A percentile compares a stretch with the other conserved stretches of the same genome.
These are phyloP conservation scores for Delichon dasypus DNA, from an alignment of 2,797 vertebrate species.

Conservation along the genomic window DNA sequence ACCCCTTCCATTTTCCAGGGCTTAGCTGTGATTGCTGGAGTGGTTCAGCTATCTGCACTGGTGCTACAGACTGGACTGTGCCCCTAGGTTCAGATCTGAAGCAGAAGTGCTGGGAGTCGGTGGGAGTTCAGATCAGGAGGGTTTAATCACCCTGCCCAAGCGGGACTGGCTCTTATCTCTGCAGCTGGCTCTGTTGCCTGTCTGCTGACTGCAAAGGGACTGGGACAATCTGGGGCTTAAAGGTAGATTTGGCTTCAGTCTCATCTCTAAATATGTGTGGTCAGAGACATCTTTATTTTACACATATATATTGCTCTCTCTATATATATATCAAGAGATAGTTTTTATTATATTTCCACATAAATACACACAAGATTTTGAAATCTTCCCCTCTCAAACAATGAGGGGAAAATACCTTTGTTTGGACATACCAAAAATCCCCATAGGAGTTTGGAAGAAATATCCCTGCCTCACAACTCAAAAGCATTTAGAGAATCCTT, in stretches of 20 bases:
- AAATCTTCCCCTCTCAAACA: not conserved
- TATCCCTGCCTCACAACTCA: fast-evolving
- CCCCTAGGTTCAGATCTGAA: not conserved
- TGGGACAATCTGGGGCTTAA: not conserved
- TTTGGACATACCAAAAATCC: not conserved
- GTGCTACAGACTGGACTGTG: not conserved
- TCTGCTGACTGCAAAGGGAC: not conserved
- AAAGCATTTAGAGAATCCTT: not conserved
- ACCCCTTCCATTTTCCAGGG: conserved; percentile 12
- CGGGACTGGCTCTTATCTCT: conserved; percentile 8
- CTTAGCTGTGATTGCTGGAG: conserved; percentile 20
- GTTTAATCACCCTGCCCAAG: not conserved
- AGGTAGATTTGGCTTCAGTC: not conserved
- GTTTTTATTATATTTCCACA: not conserved
- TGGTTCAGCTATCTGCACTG: conserved; percentile 21
- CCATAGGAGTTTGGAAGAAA: not conserved
- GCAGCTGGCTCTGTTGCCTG: not conserved
- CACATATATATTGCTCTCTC: not conserved
- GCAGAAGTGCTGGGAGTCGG: not conserved
- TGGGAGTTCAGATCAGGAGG: not conserved
- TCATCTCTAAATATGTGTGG: not conserved
- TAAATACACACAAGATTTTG: not conserved
- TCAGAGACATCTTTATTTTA: not conserved
- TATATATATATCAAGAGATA: not conserved
- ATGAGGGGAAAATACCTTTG: not conserved